Base-by-base conservation (phyloP, 2,113 vertebrate genomes). In the Catharus bicknelli region DNA sequence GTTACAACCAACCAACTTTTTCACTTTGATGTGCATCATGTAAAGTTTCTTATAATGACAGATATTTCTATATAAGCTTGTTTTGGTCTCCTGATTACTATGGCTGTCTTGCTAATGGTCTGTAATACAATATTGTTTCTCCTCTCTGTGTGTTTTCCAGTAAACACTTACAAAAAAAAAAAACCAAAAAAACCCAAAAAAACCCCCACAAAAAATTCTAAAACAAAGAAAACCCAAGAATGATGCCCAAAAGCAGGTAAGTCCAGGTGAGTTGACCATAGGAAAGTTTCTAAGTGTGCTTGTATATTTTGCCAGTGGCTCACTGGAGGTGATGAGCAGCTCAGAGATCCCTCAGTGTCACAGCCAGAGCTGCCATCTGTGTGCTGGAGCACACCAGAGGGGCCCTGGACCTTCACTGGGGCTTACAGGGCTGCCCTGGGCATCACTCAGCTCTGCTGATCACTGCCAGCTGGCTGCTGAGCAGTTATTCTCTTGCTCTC, bases 181-280 rank as follows among this genome's bases (percentile, higher is more conserved):
- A 2, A 4, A 8, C 10, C 42, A 43, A 70, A 73, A 78, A 43
- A 75, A 22, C 42, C 42, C 42, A 27, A 51, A 48, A 55, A 57
- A 63, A 62, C 50, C 8, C 0, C 7, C n/a, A 50, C 2, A 5
- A 42, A 77, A 73, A 78, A 36, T n/a, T 1, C 0, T 25, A 32
- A 42, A 63, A 1, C 8, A 55, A 73, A 68, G 9, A 79, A 62
- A 80, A 42, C 3, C 7, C 11, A 10, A 57, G 61, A 64, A 19
- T 10, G 6, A 25, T 42, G 9, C 9, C 7, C 16, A 2, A 6
- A 61, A 61, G 36, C 9, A 61, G 5, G 0, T 25, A 66, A 76
- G 9, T n/a, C 16, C 11, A 43, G 26, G 51, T 47, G 83, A 77
- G 16, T 58, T 73, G 62, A 62, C 12, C 14, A 5, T 12, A 16